Percentiles rank a stretch among this genome's conserved stretches.
Evolutionary conservation across 2,888 invertebrate genomes (phyloP).

Genomic region (Dolichomitus sp.): DNA sequence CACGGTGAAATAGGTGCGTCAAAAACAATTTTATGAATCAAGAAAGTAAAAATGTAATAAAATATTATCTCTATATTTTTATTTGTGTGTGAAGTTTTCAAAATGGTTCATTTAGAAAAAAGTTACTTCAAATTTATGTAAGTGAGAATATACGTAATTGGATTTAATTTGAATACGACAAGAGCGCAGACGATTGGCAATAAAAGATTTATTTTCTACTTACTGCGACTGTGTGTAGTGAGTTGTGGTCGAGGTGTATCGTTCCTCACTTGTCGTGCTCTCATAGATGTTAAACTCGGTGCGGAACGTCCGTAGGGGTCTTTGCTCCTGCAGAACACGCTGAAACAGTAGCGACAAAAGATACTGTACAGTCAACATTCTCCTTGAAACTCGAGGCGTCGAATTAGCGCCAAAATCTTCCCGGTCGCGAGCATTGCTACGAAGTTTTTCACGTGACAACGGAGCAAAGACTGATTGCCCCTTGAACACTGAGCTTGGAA

Average conservation of each 20-base stretch:
- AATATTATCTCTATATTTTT: too few relatives aligned
- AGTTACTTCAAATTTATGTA: too few relatives aligned
- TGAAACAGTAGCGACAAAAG: constrained; percentile 81
- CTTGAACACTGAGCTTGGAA: constrained; percentile 1
- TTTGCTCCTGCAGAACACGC: constrained; percentile 85
- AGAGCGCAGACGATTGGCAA: background rate
- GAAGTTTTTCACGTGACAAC: background rate
- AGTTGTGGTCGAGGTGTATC: constrained; percentile 88
- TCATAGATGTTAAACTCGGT: constrained; percentile 93
- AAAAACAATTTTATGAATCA: too few relatives aligned
- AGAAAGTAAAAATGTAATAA: too few relatives aligned
- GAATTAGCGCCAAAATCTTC: background rate
- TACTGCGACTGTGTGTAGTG: constrained; percentile 89
- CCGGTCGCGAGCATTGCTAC: background rate
- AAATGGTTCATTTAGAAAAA: too few relatives aligned
- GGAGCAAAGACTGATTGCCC: background rate
- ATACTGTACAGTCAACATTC: constrained; percentile 78
- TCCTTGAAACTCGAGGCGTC: constrained; percentile 24
- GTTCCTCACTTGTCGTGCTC: constrained; percentile 90
- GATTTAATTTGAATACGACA: background rate
- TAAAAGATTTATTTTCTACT: constrained; percentile 84
- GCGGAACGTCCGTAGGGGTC: constrained; percentile 92
- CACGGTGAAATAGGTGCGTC: too few relatives aligned
- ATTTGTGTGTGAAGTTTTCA: too few relatives aligned
- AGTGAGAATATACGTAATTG: background rate